Evolutionary conservation across 2,888 invertebrate species (phyloP), one percentile per base, ranked within the genome.

Genomic region (Octodonta nipae): DNA sequence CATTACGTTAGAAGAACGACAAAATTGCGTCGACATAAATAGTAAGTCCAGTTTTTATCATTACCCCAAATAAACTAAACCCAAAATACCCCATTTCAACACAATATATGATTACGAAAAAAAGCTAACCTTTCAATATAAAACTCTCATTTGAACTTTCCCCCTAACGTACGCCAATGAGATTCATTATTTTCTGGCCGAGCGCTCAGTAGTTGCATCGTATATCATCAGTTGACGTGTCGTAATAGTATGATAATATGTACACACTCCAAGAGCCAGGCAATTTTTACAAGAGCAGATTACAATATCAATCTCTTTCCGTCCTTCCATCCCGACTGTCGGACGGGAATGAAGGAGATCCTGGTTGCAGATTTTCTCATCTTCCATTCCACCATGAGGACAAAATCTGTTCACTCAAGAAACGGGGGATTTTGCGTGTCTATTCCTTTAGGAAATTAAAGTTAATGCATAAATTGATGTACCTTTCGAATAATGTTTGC

Each of bases 201-300:
- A 54, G 54, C 60, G 55, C 49, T 44, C 49, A 45, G 52, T 53
- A 52, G 51, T 54, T 51, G 52, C 50, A 49, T 53, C 57, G 59
- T 63, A 61, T 52, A 63, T 63, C 63, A 63, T 61, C 51, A 56
- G 55, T 47, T 63, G 63, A 63, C 63, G 56, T 56, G 55, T 58
- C 61, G 56, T 62, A 62, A 62, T 62, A 61, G 61, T 61, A 63
- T 62, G 61, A 62, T 63, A 62, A 63, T 63, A 57, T 61, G 61
- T 62, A 61, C 61, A 61, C 56, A 59, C 57, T 56, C 54, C 46
- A 51, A n/a, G n/a, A 55, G 55, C 54, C 54, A 50, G 56, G 56
- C 60, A 61, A 61, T 61, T 59, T 61, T 61, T 61, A 56, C 60
- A 55, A 58, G n/a, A 57, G 60, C 61, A 61, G 61, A 62, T 62